Evolutionary conservation across 2,113 vertebrate species (phyloP), one percentile per base, ranked within the genome.

Genomic region (Microcebus murinus): DNA sequence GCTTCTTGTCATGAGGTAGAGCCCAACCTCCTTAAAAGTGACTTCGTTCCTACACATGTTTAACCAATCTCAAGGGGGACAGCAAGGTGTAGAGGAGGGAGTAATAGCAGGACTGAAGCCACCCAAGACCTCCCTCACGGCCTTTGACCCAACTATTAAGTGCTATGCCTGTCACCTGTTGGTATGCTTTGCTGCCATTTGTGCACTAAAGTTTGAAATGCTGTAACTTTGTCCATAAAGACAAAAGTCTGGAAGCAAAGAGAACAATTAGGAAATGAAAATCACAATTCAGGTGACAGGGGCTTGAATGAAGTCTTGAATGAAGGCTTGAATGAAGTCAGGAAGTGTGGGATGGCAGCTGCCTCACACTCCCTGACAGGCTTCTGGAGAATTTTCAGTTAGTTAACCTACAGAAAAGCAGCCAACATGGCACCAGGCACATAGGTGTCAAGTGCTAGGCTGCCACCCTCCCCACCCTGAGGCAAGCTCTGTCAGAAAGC

Each of bases 21-120:
- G 97, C 97, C 70, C 90, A 98, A 95, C 93, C 67, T 94, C 57
- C 79, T 97, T 94, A 95, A 71, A 97, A 97, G 97, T 97, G 97
- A 98, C 98, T 98, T 98, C 79, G 97, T 98, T 97, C 97, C 97
- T 98, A 98, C 97, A 97, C 93, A 93, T 97, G 97, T 98, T 97
- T 87, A 94, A 97, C 59, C 70, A 27, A n/a, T 98, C 97, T 98
- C 98, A 98, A 98, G 97, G 97, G 97, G 97, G 97, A 97, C 97
- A 96, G 96, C 96, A 94, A 97, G 97, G 97, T 96, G 90, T 84
- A 96, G 95, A 97, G 70, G 11, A 95, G 91, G 71, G 95, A 81
- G 39, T 87, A 96, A 63, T 85, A 18, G 68, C 94, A 74, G 90
- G 1, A 2, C 83, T 61, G 73, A 65, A 79, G 96, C 97, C 95